These are phyloP conservation scores for Proales similis DNA, from an alignment of 1,140 invertebrate genomes.

Conservation along the genomic window DNA sequence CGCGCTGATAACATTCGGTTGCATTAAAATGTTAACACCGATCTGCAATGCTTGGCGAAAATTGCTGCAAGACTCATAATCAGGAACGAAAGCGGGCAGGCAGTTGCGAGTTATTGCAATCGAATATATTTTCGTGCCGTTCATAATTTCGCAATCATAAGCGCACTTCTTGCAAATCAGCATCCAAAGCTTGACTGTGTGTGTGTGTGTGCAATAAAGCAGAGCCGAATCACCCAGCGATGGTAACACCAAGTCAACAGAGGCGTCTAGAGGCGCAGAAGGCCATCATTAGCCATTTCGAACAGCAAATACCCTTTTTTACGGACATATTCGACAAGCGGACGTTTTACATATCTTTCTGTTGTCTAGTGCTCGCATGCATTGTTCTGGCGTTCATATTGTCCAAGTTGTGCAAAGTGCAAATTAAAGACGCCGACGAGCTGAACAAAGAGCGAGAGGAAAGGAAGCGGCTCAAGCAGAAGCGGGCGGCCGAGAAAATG, in stretches of 20 bases:
- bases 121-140: too few species aligned
- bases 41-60: too few species aligned
- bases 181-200: too few species aligned
- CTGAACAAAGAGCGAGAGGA: constrained; percentile 25
- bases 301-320: constrained; percentile 36
- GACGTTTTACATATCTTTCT: constrained; percentile 34
- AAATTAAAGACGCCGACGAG: constrained; percentile 19
- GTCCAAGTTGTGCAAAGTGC: constrained; percentile 27
- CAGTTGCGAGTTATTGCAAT: too few species aligned
- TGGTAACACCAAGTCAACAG: constrained; percentile 23
- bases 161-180: too few species aligned
- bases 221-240: too few species aligned
- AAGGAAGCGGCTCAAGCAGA: constrained; percentile 25
- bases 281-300: constrained; percentile 32
- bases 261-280: constrained; percentile 25
- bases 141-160: too few species aligned
- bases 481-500: constrained; percentile 32
- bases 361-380: constrained; percentile 7
- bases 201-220: too few species aligned
- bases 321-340: constrained; percentile 33
- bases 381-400: constrained; percentile 26
- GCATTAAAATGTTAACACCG: too few species aligned
- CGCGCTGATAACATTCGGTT: too few species aligned
- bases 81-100: too few species aligned
- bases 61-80: too few species aligned